Base-by-base conservation (phyloP, 1,140 invertebrate species). In the Amphibalanus amphitrite region DNA sequence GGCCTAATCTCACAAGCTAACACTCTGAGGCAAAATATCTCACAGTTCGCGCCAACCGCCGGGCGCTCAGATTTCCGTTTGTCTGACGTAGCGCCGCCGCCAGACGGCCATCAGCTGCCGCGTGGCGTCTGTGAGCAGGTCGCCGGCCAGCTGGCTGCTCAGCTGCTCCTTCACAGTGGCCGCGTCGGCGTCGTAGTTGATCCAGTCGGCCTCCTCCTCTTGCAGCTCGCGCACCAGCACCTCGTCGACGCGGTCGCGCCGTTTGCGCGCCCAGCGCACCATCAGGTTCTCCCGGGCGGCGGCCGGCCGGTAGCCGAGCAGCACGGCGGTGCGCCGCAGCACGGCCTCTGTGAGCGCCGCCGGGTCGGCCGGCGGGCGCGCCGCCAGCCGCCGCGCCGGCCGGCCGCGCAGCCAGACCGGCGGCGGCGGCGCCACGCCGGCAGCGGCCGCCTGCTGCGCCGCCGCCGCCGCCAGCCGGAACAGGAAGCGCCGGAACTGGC, bases 221-320 rank as follows among this genome's bases (percentile, higher is more conserved):
- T 86, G 84, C 26, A 87, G 82, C 78, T 90, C 88, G 67, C 84
- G 79, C 1, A 88, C 84, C 40, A 90, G 78, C 67, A 90, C 79
- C 74, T 88, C 86, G 78, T 90, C 88, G 0, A 90, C 88, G 72
- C 85, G 82, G 75, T 90, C 88, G 47, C 87, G 80, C 75, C 87
- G 85, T 78, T 89, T 89, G 20, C 85, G 80, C 71, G 86, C 85
- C 83, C 86, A 87, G 75, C 85, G 82, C 77, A 87, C 85, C 29
- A 86, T 85, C 75, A 83, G 78, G 74, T 82, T 84, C 76, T 87
- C 85, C 28, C 84, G 81, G 59, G 81, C 78, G 3, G 79, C 70
- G 73, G 82, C 83, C 8, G 82, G 83, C 71, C 84, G 82, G 71
- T 84, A 86, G 0, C 83, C 84, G 70, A 86, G 85, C 30, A 86